Percentiles rank a stretch among this genome's conserved stretches.
phyloP scores from a whole-genome alignment of 2,888 invertebrate genomes.

The Mayetiola destructor region DNA sequence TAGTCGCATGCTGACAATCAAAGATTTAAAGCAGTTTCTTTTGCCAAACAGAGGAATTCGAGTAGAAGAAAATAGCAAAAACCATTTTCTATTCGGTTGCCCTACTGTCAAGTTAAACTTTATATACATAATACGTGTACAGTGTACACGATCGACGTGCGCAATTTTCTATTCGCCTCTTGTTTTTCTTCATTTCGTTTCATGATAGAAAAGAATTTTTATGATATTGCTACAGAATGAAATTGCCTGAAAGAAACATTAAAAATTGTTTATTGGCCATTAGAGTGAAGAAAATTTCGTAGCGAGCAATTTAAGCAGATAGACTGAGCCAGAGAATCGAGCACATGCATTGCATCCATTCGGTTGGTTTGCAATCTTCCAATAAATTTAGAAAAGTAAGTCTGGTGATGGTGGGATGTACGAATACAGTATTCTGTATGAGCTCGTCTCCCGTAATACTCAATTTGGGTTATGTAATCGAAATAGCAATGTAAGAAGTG shows the following conservation, averaged over 20 bases:
- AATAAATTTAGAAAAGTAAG: slow-evolving; percentile 10
- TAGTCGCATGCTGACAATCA: too few relatives aligned
- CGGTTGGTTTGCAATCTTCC: neutral
- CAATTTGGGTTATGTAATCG: too few relatives aligned
- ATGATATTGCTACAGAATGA: slow-evolving; percentile 20
- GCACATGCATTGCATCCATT: neutral
- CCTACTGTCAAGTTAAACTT: slow-evolving; percentile 7
- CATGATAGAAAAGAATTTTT: slow-evolving; percentile 17
- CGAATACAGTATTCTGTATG: too few relatives aligned
- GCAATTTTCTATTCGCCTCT: slow-evolving; percentile 2
- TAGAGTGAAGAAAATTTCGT: slow-evolving; percentile 15
- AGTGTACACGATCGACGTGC: slow-evolving; percentile 8
- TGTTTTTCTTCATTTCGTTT: slow-evolving; percentile 9
- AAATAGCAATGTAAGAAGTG: too few relatives aligned
- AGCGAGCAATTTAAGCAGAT: neutral
- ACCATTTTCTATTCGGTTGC: neutral
- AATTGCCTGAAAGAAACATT: slow-evolving; percentile 22
- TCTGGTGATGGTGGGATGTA: too few relatives aligned
- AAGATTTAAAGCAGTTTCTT: too few relatives aligned
- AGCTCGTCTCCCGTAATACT: too few relatives aligned
- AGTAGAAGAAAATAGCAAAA: neutral
- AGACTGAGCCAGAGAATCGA: neutral
- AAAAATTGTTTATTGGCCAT: slow-evolving; percentile 21
- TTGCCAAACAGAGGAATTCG: too few relatives aligned
- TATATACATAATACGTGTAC: too few relatives aligned